Percentiles rank a stretch among this genome's conserved stretches.
phyloP scores from a whole-genome alignment of 2,113 vertebrate genomes.

The Odocoileus virginianus region DNA sequence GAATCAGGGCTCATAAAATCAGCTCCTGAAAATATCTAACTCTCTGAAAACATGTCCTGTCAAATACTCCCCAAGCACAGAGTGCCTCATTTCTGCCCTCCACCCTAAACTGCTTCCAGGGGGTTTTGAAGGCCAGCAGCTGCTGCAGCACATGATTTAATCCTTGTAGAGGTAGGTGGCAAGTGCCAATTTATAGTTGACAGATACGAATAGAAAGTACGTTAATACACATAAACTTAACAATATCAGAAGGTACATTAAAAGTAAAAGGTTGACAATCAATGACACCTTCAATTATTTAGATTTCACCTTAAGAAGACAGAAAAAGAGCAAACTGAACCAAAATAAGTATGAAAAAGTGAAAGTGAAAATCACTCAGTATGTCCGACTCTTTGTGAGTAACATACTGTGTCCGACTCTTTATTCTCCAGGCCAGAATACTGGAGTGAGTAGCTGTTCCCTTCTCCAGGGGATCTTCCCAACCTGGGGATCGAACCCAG shows the following conservation, averaged over 20 bases:
- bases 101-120: background rate
- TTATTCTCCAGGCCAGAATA: background rate
- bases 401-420: background rate
- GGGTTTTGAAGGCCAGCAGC: background rate
- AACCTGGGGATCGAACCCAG: background rate
- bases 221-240: background rate
- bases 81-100: background rate
- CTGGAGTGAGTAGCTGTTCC: background rate
- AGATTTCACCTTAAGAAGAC: background rate
- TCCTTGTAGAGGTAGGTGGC: background rate
- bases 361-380: background rate
- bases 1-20: background rate
- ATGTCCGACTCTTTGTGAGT: background rate
- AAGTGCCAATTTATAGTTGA: background rate
- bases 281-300: background rate
- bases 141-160: background rate
- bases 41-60: background rate
- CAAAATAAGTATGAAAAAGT: background rate
- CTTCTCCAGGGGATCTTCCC: background rate
- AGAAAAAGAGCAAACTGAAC: background rate
- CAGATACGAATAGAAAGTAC: background rate
- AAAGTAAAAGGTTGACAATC: background rate
- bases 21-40: background rate
- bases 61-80: background rate
- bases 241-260: background rate